Evolutionary conservation across 2,113 vertebrate genomes (phyloP).

Genomic region (Aythya baeri): DNA sequence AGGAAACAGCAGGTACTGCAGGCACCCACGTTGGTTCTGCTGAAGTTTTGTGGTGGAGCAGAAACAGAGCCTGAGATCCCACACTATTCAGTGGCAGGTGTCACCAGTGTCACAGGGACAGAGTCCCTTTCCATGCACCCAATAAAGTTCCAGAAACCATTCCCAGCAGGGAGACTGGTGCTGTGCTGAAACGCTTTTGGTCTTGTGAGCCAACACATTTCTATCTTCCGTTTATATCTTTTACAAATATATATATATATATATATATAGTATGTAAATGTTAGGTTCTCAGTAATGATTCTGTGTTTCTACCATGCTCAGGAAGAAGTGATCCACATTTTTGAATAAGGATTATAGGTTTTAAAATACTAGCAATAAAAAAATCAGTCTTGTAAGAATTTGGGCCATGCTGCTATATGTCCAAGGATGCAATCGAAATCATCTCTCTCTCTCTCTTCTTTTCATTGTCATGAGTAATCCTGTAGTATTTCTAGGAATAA

Average conservation of each 20-base stretch:
- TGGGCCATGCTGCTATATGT: not conserved
- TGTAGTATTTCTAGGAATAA: not conserved
- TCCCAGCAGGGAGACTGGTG: not conserved
- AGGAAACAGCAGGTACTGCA: not conserved
- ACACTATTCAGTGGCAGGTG: not conserved
- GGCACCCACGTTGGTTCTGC: not conserved
- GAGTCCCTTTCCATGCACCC: not conserved
- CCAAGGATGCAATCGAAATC: not conserved
- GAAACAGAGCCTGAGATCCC: not conserved
- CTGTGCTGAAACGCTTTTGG: not conserved
- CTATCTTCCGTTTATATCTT: not conserved
- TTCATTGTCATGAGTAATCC: not conserved
- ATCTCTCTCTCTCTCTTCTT: not conserved
- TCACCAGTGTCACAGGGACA: no score
- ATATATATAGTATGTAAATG: rapidly evolving
- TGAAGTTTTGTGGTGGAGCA: not conserved
- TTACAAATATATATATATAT: not conserved
- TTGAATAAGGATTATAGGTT: not conserved
- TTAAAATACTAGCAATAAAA: not conserved
- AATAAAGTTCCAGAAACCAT: not conserved
- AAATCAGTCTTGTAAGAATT: not conserved
- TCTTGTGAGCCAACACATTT: not conserved
- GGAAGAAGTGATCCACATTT: not conserved
- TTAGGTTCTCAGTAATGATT: not conserved
- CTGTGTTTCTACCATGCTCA: not conserved